Evolutionary conservation across 1,140 invertebrate species (phyloP), one percentile per base, ranked within the genome.

Genomic region (Pemphigus obesinymphae): DNA sequence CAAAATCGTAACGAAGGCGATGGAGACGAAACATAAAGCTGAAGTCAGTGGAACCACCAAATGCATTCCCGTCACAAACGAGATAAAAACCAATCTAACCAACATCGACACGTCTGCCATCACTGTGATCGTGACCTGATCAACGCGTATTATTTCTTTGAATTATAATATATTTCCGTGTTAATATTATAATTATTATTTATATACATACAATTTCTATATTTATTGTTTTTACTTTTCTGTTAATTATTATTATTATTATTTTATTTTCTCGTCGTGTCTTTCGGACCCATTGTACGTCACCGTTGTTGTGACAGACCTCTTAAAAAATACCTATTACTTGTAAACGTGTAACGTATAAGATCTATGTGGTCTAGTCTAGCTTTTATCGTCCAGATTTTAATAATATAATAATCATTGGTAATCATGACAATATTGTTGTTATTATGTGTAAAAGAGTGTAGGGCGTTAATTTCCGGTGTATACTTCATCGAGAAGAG

Each of bases 11-110:
- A 84, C 83, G 6, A 82, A 73, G 40, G 72, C 40, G 11, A 83
- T 84, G 82, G 83, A 84, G 70, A 43, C 73, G 26, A 83, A 70
- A 23, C 78, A 84, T 43, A 84, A 82, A 10, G 83, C 84, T 0
- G 82, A 84, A 81, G 82, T 84, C 6, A 82, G 82, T 31, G 84
- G 84, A 0, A 45, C 53, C 7, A 15, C 76, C 50, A 58, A 80
- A 23, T 80, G 76, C 37, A 29, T 58, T 8, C 37, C 55, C 23
- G 76, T 45, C 23, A 63, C 76, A 11, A 80, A 80, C 23, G 76
- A 80, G 13, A 80, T 80, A 7, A 80, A 80, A 34, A 45, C 76
- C 6, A 80, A 80, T 23, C 10, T 80, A 15, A 80, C 76, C 53
- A 37, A 26, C n/a, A 80, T 45, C 34, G 76, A 61, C 40, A 20